These are phyloP conservation scores for Geothlypis trichas DNA, from an alignment of 2,113 vertebrate genomes.

Conservation along the genomic window DNA sequence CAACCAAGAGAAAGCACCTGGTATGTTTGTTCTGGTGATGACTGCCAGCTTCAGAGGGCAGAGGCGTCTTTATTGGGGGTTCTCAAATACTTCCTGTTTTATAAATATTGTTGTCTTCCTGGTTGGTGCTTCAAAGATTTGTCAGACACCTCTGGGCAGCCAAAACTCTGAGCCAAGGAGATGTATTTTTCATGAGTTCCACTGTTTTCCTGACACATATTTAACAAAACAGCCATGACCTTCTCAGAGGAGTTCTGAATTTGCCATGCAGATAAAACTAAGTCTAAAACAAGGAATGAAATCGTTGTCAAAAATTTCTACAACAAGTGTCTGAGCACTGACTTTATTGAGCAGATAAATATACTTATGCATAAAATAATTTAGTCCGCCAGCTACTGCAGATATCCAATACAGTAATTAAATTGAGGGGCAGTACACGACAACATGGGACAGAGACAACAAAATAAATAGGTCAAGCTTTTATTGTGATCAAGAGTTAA, in stretches of 20 bases:
- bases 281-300: background rate
- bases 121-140: background rate
- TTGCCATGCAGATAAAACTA: background rate
- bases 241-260: background rate
- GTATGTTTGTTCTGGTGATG: background rate
- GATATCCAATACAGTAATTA: background rate
- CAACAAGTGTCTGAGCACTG: background rate
- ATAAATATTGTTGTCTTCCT: background rate
- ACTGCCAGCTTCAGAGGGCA: background rate
- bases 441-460: background rate
- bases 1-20: background rate
- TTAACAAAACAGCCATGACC: background rate
- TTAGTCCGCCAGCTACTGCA: background rate
- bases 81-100: background rate
- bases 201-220: background rate
- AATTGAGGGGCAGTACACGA: background rate
- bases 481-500: background rate
- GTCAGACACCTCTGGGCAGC: background rate
- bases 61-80: background rate
- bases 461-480: background rate
- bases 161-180: background rate
- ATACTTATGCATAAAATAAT: background rate
- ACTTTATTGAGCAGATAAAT: background rate
- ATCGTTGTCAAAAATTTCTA: background rate
- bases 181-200: background rate